phyloP scores from a whole-genome alignment of 2,113 vertebrate species.

The Corythaixoides concolor region DNA sequence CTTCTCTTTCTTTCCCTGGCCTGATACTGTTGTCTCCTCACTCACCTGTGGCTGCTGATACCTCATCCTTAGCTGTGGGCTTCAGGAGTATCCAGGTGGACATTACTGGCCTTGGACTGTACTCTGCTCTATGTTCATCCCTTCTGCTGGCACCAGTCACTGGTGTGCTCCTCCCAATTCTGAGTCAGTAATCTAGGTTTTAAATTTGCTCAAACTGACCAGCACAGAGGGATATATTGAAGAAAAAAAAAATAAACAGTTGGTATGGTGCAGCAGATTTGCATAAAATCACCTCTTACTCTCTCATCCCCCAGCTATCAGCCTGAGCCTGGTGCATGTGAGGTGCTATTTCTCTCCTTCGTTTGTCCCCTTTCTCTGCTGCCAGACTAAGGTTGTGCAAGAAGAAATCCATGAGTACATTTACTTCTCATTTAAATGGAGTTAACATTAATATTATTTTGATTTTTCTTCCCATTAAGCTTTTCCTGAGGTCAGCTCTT shows the following conservation, averaged over 20 bases:
- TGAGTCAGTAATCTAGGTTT: background rate
- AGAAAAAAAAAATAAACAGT: background rate
- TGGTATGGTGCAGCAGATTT: background rate
- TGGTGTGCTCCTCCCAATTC: background rate
- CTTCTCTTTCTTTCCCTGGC: background rate
- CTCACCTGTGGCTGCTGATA: background rate
- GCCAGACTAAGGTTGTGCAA: background rate
- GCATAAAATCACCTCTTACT: background rate
- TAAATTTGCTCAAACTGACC: background rate
- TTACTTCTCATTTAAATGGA: background rate
- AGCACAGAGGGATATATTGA: background rate
- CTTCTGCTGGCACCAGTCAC: background rate
- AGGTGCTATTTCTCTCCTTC: background rate
- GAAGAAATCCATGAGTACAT: background rate
- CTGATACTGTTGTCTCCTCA: background rate
- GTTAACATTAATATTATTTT: background rate
- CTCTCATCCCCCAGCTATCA: background rate
- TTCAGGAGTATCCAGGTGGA: background rate
- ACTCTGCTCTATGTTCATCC: background rate
- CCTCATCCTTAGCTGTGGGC: background rate
- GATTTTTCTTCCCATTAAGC: background rate
- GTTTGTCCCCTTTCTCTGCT: background rate
- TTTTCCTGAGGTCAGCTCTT: background rate
- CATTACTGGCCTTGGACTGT: background rate
- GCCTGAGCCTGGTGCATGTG: too few species aligned